Conservation (phyloP, 53 echinoderm and acorn worm genomes). For the Zoroaster sp. region DNA sequence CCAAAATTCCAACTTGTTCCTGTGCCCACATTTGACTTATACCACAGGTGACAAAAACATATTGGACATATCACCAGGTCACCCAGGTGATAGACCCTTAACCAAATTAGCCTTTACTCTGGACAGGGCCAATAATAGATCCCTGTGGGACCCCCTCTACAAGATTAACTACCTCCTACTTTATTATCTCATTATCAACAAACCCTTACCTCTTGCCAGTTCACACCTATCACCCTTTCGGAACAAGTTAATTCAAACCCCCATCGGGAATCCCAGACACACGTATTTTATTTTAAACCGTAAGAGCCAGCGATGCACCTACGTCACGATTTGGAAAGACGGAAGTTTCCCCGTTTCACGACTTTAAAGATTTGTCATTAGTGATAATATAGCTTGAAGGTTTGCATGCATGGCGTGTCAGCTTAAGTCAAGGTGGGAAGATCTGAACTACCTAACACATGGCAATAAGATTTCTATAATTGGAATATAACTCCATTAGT, state of each 20-base stretch:
- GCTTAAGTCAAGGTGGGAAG: conserved; percentile 37
- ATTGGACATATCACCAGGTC: conserved; percentile 8
- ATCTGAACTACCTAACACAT: conserved; percentile 1
- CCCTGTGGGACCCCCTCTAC: conserved; percentile 22
- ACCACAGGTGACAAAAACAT: neutral
- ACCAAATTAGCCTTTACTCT: neutral
- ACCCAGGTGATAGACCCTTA: conserved; percentile 32
- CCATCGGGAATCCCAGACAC: conserved; percentile 14
- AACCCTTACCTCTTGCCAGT: conserved; percentile 7
- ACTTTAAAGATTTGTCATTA: conserved; percentile 25
- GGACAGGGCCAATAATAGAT: neutral
- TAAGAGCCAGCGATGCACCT: neutral
- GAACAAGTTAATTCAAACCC: neutral
- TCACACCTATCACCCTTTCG: conserved; percentile 9
- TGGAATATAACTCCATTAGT: conserved; percentile 35
- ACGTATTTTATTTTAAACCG: too few relatives aligned
- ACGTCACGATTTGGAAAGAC: neutral
- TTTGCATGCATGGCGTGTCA: neutral
- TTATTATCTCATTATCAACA: conserved; percentile 8
- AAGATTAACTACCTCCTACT: conserved; percentile 21
- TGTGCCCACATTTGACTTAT: neutral
- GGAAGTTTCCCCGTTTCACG: neutral
- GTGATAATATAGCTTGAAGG: neutral
- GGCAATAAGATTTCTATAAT: conserved; percentile 29
- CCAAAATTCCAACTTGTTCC: too few relatives aligned